Base-by-base conservation (phyloP, 2,113 vertebrate genomes). In the Dendrocopos noguchii region DNA sequence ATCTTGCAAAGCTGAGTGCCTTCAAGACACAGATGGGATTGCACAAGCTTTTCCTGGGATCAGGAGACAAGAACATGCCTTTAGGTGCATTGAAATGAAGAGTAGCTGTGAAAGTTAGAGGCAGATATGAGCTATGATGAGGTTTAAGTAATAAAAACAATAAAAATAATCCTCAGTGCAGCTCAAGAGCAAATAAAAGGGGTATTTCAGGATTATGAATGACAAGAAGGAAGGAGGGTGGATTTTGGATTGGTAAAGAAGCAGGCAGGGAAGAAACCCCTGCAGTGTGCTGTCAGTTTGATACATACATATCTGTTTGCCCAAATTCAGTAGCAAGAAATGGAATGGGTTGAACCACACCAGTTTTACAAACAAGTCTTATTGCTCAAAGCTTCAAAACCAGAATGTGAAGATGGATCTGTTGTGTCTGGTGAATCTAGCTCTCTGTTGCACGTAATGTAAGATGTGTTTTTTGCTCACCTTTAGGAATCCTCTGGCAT, bases 351-450 rank as follows among this genome's bases (percentile, higher is more conserved):
- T 84, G 67, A 91, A 79, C 27, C 17, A 29, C 8, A 13, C 18
- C 55, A 63, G 55, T 84, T 94, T 80, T 84, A 80, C 46, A 89
- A 91, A 80, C 44, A 87, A 68, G 33, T 76, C 95, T 79, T 89
- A 85, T 76, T 89, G 71, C 72, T 84, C 50, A 33, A 47, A 73
- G 66, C 56, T 84, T 95, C 50, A 66, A 87, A 89, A 89, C 12
- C 18, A 70, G 55, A 56, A 70, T 59, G 39, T 42, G 46, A 80
- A 91, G 84, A 82, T 76, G 64, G 63, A 91, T 94, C 55, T 39
- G 29, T 67, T 59, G 17, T 73, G 18, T 42, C 42, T 88, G 61
- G 42, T 78, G 66, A 42, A 29, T n/a, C 56, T 65, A 78, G 27
- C 22, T 79, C 25, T 81, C 4, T 46, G 36, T 81, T 39, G 18